Conservation (phyloP, 2,113 vertebrate species). For the Oophaga pumilio region DNA sequence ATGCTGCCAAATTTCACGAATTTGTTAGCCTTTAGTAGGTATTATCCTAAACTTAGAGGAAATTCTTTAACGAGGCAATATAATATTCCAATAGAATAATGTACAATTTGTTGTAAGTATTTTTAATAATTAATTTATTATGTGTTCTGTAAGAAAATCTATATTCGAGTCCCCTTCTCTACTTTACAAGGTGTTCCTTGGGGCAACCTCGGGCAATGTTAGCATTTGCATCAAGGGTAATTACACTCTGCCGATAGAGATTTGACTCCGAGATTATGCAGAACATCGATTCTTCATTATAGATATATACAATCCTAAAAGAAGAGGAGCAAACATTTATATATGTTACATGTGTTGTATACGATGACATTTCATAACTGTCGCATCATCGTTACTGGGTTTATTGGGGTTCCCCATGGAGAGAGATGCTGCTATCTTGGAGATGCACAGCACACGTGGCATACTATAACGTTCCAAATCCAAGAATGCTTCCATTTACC, state of each 20-base stretch:
- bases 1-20: neutral
- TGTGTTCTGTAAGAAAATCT: no score
- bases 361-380: neutral
- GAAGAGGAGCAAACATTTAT: neutral
- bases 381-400: neutral
- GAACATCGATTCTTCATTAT: neutral
- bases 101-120: no score
- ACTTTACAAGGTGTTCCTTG: no score
- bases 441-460: neutral
- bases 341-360: neutral
- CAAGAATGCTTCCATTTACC: slow-evolving; percentile 5
- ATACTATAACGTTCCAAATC: neutral
- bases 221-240: neutral
- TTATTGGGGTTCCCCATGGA: neutral
- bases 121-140: no score
- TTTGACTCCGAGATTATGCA: neutral
- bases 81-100: neutral
- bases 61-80: neutral
- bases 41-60: neutral
- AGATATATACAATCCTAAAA: neutral
- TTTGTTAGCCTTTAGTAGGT: neutral
- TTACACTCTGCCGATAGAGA: neutral
- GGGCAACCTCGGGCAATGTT: neutral
- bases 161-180: no score
- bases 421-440: neutral